Conservation (phyloP, 2,113 vertebrate species). For the Tenebrosternarchus preto region DNA sequence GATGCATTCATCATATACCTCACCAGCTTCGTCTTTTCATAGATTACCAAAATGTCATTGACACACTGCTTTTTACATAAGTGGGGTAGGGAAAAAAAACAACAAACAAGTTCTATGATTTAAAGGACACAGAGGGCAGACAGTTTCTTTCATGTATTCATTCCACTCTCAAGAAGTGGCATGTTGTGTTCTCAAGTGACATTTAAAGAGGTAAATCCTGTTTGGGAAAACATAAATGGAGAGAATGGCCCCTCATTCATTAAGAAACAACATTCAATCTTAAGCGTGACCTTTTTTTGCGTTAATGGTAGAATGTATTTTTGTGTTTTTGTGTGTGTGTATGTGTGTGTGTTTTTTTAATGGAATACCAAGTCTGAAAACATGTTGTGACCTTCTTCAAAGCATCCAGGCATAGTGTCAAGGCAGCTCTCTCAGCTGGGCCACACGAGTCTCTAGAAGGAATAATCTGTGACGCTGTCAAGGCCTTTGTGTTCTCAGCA, state of each 20-base stretch:
- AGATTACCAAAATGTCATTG: not conserved
- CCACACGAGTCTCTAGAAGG: not conserved
- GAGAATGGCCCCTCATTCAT: not conserved
- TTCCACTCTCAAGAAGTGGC: not conserved
- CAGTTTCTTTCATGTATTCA: not conserved
- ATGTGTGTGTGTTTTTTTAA: slow-evolving; percentile 8
- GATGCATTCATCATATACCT: not conserved
- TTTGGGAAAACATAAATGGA: not conserved
- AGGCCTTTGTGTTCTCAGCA: not conserved
- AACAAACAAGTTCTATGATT: no score
- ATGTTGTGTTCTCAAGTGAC: slow-evolving; percentile 4
- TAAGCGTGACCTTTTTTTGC: slow-evolving; percentile 42
- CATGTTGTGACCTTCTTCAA: slow-evolving; percentile 11
- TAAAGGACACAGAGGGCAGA: no score
- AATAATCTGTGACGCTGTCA: no score
- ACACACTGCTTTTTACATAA: not conserved
- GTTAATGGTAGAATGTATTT: not conserved
- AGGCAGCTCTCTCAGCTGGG: not conserved
- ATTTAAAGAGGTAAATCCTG: slow-evolving; percentile 18
- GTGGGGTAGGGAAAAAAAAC: no score
- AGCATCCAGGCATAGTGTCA: not conserved
- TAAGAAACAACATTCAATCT: slow-evolving; percentile 7
- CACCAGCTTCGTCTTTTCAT: not conserved
- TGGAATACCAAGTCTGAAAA: slow-evolving; percentile 20
- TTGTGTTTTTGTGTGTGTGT: no score